phyloP scores from a whole-genome alignment of 2,797 vertebrate genomes.

The Acanthurus tractus region DNA sequence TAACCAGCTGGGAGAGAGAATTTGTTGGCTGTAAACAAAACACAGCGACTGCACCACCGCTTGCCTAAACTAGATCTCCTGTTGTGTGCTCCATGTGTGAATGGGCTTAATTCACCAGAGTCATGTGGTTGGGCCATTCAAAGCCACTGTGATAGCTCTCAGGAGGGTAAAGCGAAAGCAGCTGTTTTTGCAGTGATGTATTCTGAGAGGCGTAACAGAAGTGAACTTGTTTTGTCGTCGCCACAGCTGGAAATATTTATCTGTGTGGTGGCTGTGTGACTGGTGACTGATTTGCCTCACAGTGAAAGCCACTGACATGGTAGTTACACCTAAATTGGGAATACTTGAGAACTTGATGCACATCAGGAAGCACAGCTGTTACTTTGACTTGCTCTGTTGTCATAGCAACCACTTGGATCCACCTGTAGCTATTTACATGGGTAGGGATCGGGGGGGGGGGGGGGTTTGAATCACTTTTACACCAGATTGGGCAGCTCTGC shows the following conservation, averaged over 20 bases:
- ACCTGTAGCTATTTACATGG: slow-evolving; percentile 27
- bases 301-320: slow-evolving; percentile 38
- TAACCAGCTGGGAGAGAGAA: too few species aligned
- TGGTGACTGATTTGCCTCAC: slow-evolving; percentile 47
- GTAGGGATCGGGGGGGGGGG: too few species aligned
- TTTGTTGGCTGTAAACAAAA: too few species aligned
- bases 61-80: too few species aligned
- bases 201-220: slow-evolving; percentile 38
- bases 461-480: neutral
- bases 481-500: slow-evolving; percentile 25
- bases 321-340: slow-evolving; percentile 37
- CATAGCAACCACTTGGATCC: slow-evolving; percentile 54
- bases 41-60: too few species aligned
- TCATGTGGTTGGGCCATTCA: slow-evolving; percentile 7
- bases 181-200: slow-evolving; percentile 18
- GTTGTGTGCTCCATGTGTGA: too few species aligned
- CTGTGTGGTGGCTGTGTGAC: slow-evolving; percentile 15
- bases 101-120: slow-evolving; percentile 33
- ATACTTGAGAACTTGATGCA: slow-evolving; percentile 37
- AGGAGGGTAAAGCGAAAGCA: slow-evolving; percentile 18
- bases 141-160: slow-evolving; percentile 41
- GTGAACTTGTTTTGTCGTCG: slow-evolving; percentile 55
- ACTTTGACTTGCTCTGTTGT: slow-evolving; percentile 35
- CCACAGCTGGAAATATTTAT: slow-evolving; percentile 47
- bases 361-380: slow-evolving; percentile 39